A percentile compares a stretch with the other conserved stretches of the same genome.
phyloP scores from a whole-genome alignment of 2,113 vertebrate species.

The Alces alces region DNA sequence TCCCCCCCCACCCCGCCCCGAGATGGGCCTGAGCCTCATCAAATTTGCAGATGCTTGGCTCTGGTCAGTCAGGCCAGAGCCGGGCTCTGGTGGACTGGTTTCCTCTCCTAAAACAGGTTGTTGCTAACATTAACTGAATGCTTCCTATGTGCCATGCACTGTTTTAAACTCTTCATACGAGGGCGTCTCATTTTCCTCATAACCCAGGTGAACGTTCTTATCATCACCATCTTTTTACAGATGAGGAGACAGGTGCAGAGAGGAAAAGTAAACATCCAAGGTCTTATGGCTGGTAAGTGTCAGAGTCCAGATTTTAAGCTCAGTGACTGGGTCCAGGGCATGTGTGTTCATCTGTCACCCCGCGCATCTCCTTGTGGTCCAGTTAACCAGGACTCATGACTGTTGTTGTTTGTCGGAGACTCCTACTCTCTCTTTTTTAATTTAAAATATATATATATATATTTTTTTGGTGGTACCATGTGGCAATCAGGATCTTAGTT shows the following conservation, averaged over 20 bases:
- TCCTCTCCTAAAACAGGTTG: background rate
- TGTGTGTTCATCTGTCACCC: rapidly evolving
- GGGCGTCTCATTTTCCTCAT: background rate
- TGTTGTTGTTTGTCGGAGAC: background rate
- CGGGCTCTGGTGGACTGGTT: background rate
- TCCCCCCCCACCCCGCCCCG: background rate
- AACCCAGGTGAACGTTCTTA: background rate
- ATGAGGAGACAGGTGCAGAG: background rate
- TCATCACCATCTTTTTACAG: background rate
- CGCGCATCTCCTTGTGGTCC: rapidly evolving
- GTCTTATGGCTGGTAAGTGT: background rate
- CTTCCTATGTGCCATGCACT: rapidly evolving
- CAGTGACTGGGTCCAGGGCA: background rate
- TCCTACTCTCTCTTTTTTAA: background rate
- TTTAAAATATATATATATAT: background rate
- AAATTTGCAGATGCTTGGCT: background rate
- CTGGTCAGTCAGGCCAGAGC: background rate
- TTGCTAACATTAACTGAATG: rapidly evolving
- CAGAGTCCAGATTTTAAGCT: background rate
- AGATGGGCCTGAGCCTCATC: background rate
- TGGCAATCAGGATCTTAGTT: background rate
- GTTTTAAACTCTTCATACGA: background rate
- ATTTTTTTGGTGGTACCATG: background rate
- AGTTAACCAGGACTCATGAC: background rate
- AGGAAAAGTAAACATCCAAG: rapidly evolving